Conservation (phyloP, 2,113 vertebrate species). For the Hipposideros armiger region DNA sequence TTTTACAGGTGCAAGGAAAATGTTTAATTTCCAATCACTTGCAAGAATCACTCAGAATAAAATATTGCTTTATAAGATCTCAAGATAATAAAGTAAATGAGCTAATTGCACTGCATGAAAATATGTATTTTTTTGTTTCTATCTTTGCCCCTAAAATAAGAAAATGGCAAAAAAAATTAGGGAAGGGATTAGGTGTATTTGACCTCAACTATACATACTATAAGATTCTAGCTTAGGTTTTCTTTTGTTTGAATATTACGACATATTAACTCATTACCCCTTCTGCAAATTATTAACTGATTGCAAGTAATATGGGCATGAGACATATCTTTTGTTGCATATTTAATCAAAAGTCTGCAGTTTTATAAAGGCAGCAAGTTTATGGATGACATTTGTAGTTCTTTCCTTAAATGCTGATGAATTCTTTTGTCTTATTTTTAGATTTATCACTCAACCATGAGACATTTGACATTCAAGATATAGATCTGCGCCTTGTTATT, state of each 20-base stretch:
- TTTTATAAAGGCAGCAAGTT: slow-evolving; percentile 71
- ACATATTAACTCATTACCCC: slow-evolving; percentile 48
- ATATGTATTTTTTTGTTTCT: slow-evolving; percentile 49
- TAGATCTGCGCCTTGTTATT: slow-evolving; percentile 19
- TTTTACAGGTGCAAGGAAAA: slow-evolving; percentile 91
- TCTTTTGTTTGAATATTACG: slow-evolving; percentile 43
- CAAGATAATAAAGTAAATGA: slow-evolving; percentile 69
- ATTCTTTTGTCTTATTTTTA: slow-evolving; percentile 73
- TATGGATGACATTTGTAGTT: slow-evolving; percentile 67
- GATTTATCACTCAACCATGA: slow-evolving; percentile 69
- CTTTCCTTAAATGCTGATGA: slow-evolving; percentile 57
- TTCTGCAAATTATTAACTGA: slow-evolving; percentile 67
- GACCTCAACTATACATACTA: neutral
- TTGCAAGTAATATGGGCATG: slow-evolving; percentile 40
- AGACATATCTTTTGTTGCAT: slow-evolving; percentile 60
- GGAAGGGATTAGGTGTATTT: neutral
- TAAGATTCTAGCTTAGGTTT: neutral
- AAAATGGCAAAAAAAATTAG: slow-evolving; percentile 40
- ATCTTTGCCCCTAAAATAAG: slow-evolving; percentile 58
- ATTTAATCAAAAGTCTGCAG: slow-evolving; percentile 66
- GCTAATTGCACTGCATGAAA: slow-evolving; percentile 70
- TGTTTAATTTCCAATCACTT: slow-evolving; percentile 86
- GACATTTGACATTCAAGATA: slow-evolving; percentile 67
- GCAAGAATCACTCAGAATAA: slow-evolving; percentile 74
- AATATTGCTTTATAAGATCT: slow-evolving; percentile 75